Evolutionary conservation across 2,797 vertebrate genomes (phyloP).

Genomic region (Channa striata): DNA sequence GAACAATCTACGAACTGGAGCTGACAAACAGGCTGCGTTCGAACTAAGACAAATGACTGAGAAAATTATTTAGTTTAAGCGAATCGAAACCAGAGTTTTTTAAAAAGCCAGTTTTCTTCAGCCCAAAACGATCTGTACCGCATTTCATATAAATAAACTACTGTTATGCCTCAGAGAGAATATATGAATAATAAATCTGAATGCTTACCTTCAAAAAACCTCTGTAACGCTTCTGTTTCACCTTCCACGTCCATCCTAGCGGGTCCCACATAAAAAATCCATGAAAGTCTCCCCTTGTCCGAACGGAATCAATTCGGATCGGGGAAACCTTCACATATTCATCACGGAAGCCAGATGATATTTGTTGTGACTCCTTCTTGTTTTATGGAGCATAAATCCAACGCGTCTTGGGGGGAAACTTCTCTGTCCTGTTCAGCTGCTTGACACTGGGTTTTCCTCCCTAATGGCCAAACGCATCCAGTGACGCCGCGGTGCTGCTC

Average conservation of each 20-base stretch:
- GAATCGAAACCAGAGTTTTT: no score
- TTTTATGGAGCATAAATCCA: conserved; percentile 48
- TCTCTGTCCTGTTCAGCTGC: conserved; percentile 32
- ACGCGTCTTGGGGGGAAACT: conserved; percentile 7
- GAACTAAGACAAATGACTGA: not conserved
- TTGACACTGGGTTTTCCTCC: conserved; percentile 29
- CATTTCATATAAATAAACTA: not conserved
- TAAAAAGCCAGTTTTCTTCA: no score
- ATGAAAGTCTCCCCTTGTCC: conserved; percentile 82
- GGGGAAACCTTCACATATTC: conserved; percentile 76
- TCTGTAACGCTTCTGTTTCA: conserved; percentile 98
- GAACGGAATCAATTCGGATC: conserved; percentile 75
- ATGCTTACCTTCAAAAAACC: conserved; percentile 96
- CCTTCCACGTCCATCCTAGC: conserved; percentile 98
- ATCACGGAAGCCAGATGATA: conserved; percentile 60
- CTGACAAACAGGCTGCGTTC: not conserved
- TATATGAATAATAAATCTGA: not conserved
- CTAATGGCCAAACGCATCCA: conserved; percentile 24
- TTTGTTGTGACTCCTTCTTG: conserved; percentile 12
- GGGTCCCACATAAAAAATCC: conserved; percentile 86
- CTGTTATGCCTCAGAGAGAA: not conserved
- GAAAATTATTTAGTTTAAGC: not conserved
- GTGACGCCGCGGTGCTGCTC: conserved; percentile 5
- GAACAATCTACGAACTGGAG: not conserved
- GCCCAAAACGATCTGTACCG: not conserved